Conservation (phyloP, 2,888 invertebrate genomes). For the Xestia xanthographa region DNA sequence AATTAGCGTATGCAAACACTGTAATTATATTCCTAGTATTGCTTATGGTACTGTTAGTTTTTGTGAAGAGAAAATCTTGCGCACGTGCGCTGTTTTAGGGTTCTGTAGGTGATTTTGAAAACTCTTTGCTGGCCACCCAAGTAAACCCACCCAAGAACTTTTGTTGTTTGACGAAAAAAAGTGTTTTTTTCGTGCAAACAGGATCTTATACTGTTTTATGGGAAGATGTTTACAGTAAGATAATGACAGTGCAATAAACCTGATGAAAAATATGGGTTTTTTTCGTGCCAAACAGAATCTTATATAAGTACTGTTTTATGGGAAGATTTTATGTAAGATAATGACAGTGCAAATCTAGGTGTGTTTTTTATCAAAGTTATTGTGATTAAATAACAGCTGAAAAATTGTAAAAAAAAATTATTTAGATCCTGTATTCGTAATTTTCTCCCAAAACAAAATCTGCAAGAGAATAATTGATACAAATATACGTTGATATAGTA, state of each 20-base stretch:
- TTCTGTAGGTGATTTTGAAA: slow-evolving; percentile 34
- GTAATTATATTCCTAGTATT: slow-evolving; percentile 76
- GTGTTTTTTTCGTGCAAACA: too few species aligned
- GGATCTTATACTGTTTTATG: not conserved
- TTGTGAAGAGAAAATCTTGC: slow-evolving; percentile 79
- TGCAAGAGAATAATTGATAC: not conserved
- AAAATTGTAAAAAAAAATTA: not conserved
- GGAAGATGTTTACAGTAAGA: not conserved
- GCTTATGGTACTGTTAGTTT: slow-evolving; percentile 70
- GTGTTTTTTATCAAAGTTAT: not conserved
- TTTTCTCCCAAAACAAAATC: not conserved
- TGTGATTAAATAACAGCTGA: not conserved
- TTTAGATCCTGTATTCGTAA: not conserved
- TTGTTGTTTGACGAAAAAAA: not conserved
- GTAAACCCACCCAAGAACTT: not conserved
- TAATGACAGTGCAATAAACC: too few species aligned
- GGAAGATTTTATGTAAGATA: not conserved
- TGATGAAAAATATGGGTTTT: rapidly evolving
- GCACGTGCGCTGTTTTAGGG: slow-evolving; percentile 65
- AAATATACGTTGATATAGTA: not conserved
- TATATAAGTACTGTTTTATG: not conserved
- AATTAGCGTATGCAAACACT: slow-evolving; percentile 76
- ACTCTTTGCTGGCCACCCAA: not conserved
- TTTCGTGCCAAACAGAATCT: too few species aligned
- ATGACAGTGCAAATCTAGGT: not conserved